phyloP scores from a whole-genome alignment of 1,140 invertebrate species.

The Anastrepha obliqua region DNA sequence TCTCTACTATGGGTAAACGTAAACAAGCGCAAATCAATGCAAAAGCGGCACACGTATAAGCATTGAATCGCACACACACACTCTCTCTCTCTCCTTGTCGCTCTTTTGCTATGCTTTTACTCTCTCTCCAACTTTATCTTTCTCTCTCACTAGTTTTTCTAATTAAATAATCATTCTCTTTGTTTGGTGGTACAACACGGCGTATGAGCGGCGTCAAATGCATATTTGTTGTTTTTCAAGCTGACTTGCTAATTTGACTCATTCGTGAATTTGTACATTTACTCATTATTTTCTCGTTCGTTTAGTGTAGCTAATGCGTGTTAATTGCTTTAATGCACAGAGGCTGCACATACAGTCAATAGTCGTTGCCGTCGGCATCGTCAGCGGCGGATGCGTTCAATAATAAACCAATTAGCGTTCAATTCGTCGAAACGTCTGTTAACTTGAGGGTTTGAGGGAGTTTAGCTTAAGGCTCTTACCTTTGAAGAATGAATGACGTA shows the following conservation, averaged over 20 bases:
- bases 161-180: too few relatives aligned
- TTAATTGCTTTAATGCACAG: slow-evolving; percentile 31
- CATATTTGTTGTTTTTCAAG: background rate
- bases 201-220: slow-evolving; percentile 4
- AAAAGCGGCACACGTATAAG: background rate
- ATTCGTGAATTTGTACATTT: slow-evolving; percentile 25
- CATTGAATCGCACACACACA: background rate
- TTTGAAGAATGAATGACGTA: slow-evolving; percentile 32
- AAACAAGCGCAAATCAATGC: background rate
- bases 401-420: slow-evolving; percentile 52
- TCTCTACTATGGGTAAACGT: background rate
- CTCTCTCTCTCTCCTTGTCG: background rate
- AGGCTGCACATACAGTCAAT: slow-evolving; percentile 29
- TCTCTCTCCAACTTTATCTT: background rate
- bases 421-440: slow-evolving; percentile 28
- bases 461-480: background rate
- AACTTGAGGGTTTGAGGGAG: background rate
- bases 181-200: background rate
- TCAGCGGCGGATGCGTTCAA: background rate
- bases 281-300: slow-evolving; percentile 43
- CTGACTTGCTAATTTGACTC: background rate
- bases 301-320: slow-evolving; percentile 39
- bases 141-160: background rate
- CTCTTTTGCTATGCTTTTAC: background rate
- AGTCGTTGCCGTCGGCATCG: background rate